Base-by-base conservation (phyloP, 2,888 invertebrate genomes). In the Nudaria mundana region DNA sequence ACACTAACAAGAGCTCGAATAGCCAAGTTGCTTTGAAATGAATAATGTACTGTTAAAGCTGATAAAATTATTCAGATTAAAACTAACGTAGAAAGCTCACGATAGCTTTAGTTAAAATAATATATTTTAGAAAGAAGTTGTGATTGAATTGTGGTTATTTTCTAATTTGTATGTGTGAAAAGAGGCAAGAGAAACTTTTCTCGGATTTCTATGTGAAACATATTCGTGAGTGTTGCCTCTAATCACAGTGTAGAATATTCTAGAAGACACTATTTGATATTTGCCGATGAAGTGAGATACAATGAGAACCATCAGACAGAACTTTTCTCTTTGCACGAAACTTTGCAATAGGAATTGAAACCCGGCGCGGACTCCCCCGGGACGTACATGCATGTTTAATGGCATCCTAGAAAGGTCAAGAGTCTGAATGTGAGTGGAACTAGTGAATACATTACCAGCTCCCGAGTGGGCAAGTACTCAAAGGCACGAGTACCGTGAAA, bases 321-420 rank as follows among this genome's bases (percentile, higher is more conserved):
- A 84, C 78, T 83, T 86, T 82, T 83, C 82, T 80, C 80, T 84
- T 81, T 80, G 76, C 76, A 66, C 61, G 51, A 76, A 81, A 81
- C 76, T 82, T 84, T 81, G 71, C 74, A 73, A 81, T 77, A 77
- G 76, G 77, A 79, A 79, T 76, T 75, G 78, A 75, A 73, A 71
- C 71, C 70, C 70, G 74, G 62, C 66, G 73, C 71, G 63, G 66
- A 38, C 52, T 76, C 84, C 76, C 78, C 58, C 56, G 80, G 80
- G 84, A 79, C 70, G 66, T 63, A 71, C 81, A 81, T 86, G 81
- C 85, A 87, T 83, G 79, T 85, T 85, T 87, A 84, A 86, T 86
- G 76, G 75, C 75, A 75, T 79, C 81, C 81, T 83, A 76, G 76
- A 77, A 80, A 86, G 86, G 87, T 87, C 86, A 86, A 83, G 80